These are phyloP conservation scores for Sclerodermus sp. DNA, from an alignment of 2,888 invertebrate species.

Conservation along the genomic window DNA sequence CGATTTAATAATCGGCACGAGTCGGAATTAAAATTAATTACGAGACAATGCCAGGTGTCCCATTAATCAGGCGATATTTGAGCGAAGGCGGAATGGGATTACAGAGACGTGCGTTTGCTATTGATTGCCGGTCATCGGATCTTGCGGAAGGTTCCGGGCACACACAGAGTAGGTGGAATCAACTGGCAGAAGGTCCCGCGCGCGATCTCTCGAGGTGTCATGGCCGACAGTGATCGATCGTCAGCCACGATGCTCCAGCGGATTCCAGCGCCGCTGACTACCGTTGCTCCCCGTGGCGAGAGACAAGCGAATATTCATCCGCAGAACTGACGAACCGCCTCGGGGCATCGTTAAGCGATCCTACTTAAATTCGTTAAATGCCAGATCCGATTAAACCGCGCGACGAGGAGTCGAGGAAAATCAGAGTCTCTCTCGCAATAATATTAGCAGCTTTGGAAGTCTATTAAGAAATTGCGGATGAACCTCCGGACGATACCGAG, in stretches of 20 bases:
- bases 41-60: no score
- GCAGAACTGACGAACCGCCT: background rate
- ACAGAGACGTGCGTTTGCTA: no score
- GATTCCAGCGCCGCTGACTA: constrained; percentile 6
- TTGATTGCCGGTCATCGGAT: no score
- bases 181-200: background rate
- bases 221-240: constrained; percentile 32
- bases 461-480: no score
- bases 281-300: constrained; percentile 19
- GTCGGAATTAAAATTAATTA: no score
- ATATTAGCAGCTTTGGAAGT: no score
- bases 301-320: constrained; percentile 14
- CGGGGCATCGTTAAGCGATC: background rate
- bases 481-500: no score
- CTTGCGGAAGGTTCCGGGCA: no score
- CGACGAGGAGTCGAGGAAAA: background rate
- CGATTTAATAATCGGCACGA: no score
- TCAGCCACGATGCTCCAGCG: constrained; percentile 1
- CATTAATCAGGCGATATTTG: no score
- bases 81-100: no score
- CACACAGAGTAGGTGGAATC: background rate
- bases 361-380: background rate
- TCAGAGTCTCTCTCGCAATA: no score
- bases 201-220: background rate
- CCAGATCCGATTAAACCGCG: background rate